A percentile compares a stretch with the other conserved stretches of the same genome.
These are phyloP conservation scores for Ctenosaura bakeri DNA, from an alignment of 2,797 vertebrate genomes.

Conservation along the genomic window DNA sequence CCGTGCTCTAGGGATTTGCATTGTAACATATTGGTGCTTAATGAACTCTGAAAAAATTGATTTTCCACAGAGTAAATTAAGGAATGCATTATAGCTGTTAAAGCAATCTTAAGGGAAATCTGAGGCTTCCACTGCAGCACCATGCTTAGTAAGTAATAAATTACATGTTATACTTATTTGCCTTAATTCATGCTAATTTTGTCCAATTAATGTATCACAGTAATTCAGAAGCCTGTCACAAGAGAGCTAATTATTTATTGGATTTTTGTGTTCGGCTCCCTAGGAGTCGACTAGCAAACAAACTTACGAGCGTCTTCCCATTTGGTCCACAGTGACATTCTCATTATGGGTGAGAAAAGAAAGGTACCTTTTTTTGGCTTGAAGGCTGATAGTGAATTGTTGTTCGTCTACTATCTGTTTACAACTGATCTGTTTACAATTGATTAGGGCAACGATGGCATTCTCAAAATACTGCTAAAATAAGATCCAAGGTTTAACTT, in stretches of 20 bases:
- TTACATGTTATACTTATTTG: constrained; percentile 99
- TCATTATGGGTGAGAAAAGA: constrained; percentile 75
- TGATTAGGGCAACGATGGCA: constrained; percentile 65
- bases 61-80: constrained; percentile 99
- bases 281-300: constrained; percentile 91
- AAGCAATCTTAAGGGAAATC: constrained; percentile 99
- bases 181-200: constrained; percentile 99
- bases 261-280: constrained; percentile 88
- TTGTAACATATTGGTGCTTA: constrained; percentile 99
- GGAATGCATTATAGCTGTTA: constrained; percentile 99
- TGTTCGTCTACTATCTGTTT: constrained; percentile 77
- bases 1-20: constrained; percentile 94
- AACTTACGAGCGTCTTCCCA: constrained; percentile 87
- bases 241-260: constrained; percentile 99
- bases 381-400: constrained; percentile 80
- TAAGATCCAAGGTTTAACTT: constrained; percentile 21
- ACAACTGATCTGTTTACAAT: constrained; percentile 81
- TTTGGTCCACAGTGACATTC: constrained; percentile 80
- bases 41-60: constrained; percentile 99
- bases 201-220: constrained; percentile 99
- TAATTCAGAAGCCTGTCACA: constrained; percentile 97
- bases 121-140: constrained; percentile 96
- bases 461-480: constrained; percentile 75
- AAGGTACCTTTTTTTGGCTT: constrained; percentile 76
- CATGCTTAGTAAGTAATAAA: constrained; percentile 99